Conservation (phyloP, 2,888 invertebrate species). For the Eupithecia subumbrata region DNA sequence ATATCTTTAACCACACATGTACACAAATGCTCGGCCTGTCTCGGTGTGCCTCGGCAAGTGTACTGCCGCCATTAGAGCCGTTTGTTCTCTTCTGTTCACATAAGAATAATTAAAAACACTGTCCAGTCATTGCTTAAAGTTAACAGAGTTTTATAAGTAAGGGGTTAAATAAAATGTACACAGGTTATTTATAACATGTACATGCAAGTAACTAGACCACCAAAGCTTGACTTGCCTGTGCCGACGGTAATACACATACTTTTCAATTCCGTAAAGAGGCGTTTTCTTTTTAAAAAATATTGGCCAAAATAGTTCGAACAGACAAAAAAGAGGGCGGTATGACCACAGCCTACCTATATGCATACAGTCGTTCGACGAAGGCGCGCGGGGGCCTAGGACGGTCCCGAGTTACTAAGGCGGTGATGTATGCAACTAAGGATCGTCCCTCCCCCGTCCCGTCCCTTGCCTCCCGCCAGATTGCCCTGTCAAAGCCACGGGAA, state of each 20-base stretch:
- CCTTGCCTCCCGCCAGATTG: no score
- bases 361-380: no score
- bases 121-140: neutral
- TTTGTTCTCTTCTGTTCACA: neutral
- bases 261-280: neutral
- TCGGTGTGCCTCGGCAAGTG: neutral
- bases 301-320: neutral
- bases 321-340: neutral
- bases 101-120: neutral
- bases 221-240: slow-evolving; percentile 47
- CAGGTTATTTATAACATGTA: slow-evolving; percentile 61
- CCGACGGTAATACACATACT: slow-evolving; percentile 24
- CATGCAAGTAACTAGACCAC: slow-evolving; percentile 59
- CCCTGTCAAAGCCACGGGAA: no score
- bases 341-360: no score
- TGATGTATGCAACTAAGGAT: no score
- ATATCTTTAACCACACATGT: neutral
- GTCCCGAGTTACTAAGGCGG: no score
- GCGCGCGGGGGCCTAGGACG: no score
- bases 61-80: neutral
- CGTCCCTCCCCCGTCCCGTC: no score
- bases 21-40: neutral
- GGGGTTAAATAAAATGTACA: slow-evolving; percentile 49
- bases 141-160: neutral
- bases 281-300: neutral